A percentile compares a stretch with the other conserved stretches of the same genome.
Evolutionary conservation across 2,888 invertebrate genomes (phyloP).

Genomic region (Geophilus truncorum): DNA sequence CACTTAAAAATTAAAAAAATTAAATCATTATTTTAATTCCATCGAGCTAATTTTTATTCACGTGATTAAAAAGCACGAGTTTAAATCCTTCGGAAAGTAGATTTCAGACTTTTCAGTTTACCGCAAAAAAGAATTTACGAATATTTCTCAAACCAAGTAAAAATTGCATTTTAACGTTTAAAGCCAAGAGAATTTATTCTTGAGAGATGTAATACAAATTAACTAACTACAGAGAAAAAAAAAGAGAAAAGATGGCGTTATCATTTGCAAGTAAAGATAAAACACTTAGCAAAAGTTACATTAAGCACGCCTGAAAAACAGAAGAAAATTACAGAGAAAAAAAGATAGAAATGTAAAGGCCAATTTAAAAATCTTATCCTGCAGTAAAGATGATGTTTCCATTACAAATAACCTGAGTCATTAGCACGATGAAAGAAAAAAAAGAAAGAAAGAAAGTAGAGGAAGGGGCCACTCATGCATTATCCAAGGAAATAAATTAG

Average conservation of each 20-base stretch:
- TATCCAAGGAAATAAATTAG: slow-evolving; percentile 22
- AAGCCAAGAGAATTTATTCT: too few species aligned
- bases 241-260: background rate
- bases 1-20: background rate
- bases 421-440: slow-evolving; percentile 16
- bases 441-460: background rate
- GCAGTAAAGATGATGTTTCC: slow-evolving; percentile 14
- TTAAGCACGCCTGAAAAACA: background rate
- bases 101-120: too few species aligned
- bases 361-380: slow-evolving; percentile 14
- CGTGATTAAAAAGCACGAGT: background rate
- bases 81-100: too few species aligned
- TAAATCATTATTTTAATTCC: background rate
- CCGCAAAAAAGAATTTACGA: too few species aligned
- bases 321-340: background rate
- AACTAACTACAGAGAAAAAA: too few species aligned
- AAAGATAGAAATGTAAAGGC: background rate
- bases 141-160: too few species aligned
- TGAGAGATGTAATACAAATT: too few species aligned
- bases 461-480: slow-evolving; percentile 25
- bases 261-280: background rate
- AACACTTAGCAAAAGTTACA: slow-evolving; percentile 6
- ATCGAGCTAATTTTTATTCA: background rate
- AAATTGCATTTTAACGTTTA: too few species aligned
- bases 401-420: slow-evolving; percentile 21